Evolutionary conservation across 2,797 vertebrate genomes (phyloP).

Genomic region (Oreochromis grahami): DNA sequence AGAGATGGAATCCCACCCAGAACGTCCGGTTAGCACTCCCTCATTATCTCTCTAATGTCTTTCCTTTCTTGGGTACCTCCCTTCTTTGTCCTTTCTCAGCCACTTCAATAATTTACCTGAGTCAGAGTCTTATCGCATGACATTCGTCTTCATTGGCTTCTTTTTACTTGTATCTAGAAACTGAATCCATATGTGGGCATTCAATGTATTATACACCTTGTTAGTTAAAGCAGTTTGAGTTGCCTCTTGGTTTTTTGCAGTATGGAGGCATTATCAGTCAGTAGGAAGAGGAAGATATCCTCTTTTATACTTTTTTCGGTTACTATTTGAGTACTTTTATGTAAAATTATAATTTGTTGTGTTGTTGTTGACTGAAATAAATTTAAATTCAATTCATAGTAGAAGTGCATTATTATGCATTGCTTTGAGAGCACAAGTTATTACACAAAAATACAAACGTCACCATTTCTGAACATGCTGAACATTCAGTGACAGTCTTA

Average conservation of each 20-base stretch:
- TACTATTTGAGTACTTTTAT: no score
- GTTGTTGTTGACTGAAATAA: no score
- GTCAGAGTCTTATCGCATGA: constrained; percentile 1
- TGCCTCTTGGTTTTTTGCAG: not conserved
- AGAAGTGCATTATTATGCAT: not conserved
- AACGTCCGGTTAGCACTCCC: constrained; percentile 86
- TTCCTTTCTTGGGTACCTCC: not conserved
- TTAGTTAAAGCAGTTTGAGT: not conserved
- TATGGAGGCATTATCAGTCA: not conserved
- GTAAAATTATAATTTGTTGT: no score
- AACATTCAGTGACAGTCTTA: not conserved
- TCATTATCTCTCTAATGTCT: not conserved
- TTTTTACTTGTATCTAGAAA: constrained; percentile 7
- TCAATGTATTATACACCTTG: not conserved
- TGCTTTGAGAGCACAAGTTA: not conserved
- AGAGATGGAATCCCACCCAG: constrained; percentile 98
- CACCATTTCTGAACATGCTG: not conserved
- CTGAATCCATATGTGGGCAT: not conserved
- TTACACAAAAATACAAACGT: not conserved
- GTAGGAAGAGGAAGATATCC: not conserved
- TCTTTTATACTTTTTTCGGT: not conserved
- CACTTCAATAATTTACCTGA: not conserved
- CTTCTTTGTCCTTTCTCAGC: not conserved
- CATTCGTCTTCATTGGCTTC: constrained; percentile 1
- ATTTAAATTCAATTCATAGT: no score